phyloP scores from a whole-genome alignment of 2,113 vertebrate species.

The Scolopax mira region DNA sequence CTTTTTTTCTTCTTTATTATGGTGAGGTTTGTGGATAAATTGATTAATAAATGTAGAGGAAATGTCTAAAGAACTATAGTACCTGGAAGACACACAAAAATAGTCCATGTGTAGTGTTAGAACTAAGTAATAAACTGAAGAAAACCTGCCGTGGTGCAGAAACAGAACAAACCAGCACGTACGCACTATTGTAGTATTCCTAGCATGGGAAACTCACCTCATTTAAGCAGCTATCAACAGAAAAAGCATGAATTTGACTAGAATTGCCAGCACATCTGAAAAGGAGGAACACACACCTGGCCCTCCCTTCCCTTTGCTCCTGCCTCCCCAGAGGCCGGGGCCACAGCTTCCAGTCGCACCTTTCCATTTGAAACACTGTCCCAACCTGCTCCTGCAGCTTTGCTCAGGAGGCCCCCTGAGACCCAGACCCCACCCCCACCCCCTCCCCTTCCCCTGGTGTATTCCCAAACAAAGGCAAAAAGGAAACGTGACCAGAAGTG shows the following conservation, averaged over 20 bases:
- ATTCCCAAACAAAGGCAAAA: fast-evolving
- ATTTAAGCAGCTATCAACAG: not conserved
- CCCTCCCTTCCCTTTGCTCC: not conserved
- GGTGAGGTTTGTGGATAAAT: not conserved
- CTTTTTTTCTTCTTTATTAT: not conserved
- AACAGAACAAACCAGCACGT: not conserved
- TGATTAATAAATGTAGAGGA: not conserved
- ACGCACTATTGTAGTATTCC: not conserved
- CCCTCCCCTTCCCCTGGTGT: fast-evolving
- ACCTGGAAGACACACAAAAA: conserved; percentile 25
- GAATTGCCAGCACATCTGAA: not conserved
- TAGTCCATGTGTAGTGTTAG: not conserved
- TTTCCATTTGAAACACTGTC: fast-evolving
- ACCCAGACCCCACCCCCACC: fast-evolving
- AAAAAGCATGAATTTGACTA: not conserved
- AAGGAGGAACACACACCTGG: fast-evolving
- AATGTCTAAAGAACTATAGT: not conserved
- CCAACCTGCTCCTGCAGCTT: not conserved
- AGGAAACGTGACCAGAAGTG: fast-evolving
- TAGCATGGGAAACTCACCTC: not conserved
- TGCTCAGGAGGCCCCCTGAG: fast-evolving
- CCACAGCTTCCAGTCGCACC: fast-evolving
- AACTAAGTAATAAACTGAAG: not conserved
- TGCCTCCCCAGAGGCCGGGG: fast-evolving
- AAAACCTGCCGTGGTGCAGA: not conserved